These are phyloP conservation scores for Scaptomyza parva DNA, from an alignment of 2,888 invertebrate species.

Conservation along the genomic window DNA sequence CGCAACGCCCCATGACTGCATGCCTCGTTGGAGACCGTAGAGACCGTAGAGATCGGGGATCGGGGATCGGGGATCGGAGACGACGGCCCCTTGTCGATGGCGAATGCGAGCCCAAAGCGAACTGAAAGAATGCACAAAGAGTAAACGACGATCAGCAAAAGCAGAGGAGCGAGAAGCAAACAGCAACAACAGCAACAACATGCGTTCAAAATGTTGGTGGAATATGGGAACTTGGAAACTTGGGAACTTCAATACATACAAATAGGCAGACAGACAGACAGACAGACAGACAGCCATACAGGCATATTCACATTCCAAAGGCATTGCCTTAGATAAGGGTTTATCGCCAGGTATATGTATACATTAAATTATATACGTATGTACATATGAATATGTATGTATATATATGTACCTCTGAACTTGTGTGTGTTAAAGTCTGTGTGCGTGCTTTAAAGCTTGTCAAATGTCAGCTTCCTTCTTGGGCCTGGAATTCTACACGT, in stretches of 20 bases:
- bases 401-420: no score
- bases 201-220: constrained; percentile 45
- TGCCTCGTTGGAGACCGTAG: constrained; percentile 70
- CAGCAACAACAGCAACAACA: constrained; percentile 34
- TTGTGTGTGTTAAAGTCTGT: neutral
- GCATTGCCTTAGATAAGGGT: constrained; percentile 52
- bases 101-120: constrained; percentile 63
- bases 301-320: constrained; percentile 41
- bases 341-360: constrained; percentile 38
- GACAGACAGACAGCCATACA: no score
- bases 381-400: neutral
- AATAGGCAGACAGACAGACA: no score
- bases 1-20: constrained; percentile 65
- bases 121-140: constrained; percentile 76
- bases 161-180: constrained; percentile 54
- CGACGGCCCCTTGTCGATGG: constrained; percentile 24
- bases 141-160: constrained; percentile 61
- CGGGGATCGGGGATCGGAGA: constrained; percentile 27
- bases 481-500: constrained; percentile 49
- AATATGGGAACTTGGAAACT: constrained; percentile 50
- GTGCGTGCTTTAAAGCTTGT: constrained; percentile 44
- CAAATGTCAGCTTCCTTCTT: constrained; percentile 54
- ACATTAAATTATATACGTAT: no score
- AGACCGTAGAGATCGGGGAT: constrained; percentile 20
- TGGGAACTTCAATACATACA: neutral